Conservation (phyloP, 2,113 vertebrate genomes). For the Notothenia coriiceps region DNA sequence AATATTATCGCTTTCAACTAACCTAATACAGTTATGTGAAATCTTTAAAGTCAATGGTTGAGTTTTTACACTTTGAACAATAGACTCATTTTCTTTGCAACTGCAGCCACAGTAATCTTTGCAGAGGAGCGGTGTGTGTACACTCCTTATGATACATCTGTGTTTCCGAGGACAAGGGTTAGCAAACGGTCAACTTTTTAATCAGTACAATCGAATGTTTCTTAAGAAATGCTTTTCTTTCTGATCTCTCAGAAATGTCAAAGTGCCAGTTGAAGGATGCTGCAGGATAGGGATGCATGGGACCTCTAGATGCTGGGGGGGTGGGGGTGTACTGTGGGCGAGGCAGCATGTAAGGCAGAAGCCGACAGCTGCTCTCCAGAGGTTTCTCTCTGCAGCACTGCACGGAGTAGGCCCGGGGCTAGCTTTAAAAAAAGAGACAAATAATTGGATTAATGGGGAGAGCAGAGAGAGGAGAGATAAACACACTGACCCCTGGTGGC, state of each 20-base stretch:
- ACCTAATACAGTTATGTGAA: too few species aligned
- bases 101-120: too few species aligned
- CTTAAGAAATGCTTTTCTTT: not conserved
- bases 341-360: constrained; percentile 21
- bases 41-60: too few species aligned
- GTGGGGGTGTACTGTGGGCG: not conserved
- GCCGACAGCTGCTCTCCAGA: constrained; percentile 48
- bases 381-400: constrained; percentile 25
- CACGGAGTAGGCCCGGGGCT: constrained; percentile 36
- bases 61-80: too few species aligned
- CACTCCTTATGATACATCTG: too few species aligned
- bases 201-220: not conserved
- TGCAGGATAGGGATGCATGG: constrained; percentile 1
- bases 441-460: constrained; percentile 79
- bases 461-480: constrained; percentile 43
- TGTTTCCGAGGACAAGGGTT: not conserved
- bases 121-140: too few species aligned
- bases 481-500: constrained; percentile 75
- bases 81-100: too few species aligned
- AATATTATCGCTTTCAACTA: too few species aligned
- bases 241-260: not conserved
- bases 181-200: not conserved
- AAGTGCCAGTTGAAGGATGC: constrained; percentile 4
- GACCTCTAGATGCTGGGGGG: constrained; percentile 30
- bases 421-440: constrained; percentile 45